Base-by-base conservation (phyloP, 2,113 vertebrate species). In the Periophthalmus modestus region DNA sequence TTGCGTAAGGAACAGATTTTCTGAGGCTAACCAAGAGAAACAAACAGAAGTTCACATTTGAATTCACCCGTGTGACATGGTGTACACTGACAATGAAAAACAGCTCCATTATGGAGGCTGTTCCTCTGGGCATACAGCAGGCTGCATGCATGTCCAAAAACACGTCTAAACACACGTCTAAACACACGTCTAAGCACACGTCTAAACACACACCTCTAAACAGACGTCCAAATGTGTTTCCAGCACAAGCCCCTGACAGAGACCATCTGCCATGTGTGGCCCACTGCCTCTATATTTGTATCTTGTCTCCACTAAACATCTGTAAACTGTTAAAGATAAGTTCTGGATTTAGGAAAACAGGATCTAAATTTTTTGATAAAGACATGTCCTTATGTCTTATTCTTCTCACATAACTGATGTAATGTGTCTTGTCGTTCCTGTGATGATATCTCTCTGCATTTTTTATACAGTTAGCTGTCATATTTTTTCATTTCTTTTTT, bases 121-220 rank as follows among this genome's bases (percentile, higher is more conserved):
- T 43, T 55, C 48, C 33, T 59, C 23, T 84, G 19, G 21, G 58
- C 2, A 14, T 66, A 47, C 24, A n/a, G 7, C 66, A 74, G 66
- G 63, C 55, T 68, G 72, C 70, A 78, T 73, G 74, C 66, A 88
- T 73, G 81, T 89, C 77, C 75, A 82, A 84, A 80, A 73, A 85
- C 19, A 62, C 2, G 5, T 89, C 74, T 72, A 82, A 83, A 81
- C 75, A 85, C 19, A 59, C 19, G 9, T 39, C 36, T 39, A 9
- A 39, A 39, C 36, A 36, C 36, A 36, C 36, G 7, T 36, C 36
- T 36, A 7, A 39, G 10, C 39, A 39, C 39, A 43, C 9, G 39
- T 43, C 39, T 10, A 43, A 43, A 43, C 39, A 43, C 39, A 43
- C 39, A 43, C 39, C 28, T 28, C 28, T 28, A 28, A 28, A 28